These are phyloP conservation scores for Periplaneta americana DNA, from an alignment of 1,140 invertebrate genomes.

Conservation along the genomic window DNA sequence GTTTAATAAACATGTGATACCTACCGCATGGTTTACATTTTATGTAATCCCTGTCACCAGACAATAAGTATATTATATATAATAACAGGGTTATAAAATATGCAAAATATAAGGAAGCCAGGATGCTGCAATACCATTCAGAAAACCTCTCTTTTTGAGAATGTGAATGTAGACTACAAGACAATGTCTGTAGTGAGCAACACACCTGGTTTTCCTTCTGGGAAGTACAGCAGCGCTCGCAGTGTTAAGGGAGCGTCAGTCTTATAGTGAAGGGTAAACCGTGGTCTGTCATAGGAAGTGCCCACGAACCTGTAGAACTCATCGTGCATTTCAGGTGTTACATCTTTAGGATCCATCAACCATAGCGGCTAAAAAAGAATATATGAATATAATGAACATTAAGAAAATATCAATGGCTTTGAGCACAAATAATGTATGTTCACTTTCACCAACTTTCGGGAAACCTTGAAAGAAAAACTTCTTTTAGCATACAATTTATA, in stretches of 20 bases:
- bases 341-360: conserved; percentile 85
- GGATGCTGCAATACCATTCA: no score
- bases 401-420: not conserved
- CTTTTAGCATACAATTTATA: not conserved
- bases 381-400: not conserved
- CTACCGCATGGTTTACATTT: no score
- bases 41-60: no score
- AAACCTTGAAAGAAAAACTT: no score
- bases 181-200: no score
- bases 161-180: no score
- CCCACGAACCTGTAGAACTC: conserved; percentile 89
- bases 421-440: no score
- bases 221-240: conserved; percentile 86
- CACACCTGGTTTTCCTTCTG: conserved; percentile 74
- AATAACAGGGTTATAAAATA: no score
- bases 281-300: conserved; percentile 77
- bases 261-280: conserved; percentile 77
- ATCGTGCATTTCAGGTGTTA: conserved; percentile 78
- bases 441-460: not conserved
- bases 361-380: conserved; percentile 72
- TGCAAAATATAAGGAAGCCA: no score
- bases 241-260: conserved; percentile 90
- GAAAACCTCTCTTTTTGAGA: no score
- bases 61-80: no score
- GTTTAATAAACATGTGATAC: no score